Evolutionary conservation across 2,888 invertebrate species (phyloP).

Genomic region (Platycnemis pennipes): DNA sequence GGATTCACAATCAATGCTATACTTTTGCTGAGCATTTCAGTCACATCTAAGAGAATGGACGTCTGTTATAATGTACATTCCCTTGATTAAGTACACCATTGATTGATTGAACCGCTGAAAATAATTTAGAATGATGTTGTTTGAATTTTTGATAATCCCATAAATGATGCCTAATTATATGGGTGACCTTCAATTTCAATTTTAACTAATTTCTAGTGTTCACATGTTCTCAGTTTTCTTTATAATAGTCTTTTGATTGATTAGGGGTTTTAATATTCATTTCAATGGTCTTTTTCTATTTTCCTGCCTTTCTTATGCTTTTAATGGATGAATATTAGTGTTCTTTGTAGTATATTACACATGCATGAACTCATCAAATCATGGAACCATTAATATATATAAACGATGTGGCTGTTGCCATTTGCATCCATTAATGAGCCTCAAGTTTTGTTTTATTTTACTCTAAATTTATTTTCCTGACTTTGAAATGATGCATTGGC

Average conservation of each 20-base stretch:
- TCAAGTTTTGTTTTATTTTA: neutral
- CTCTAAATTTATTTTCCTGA: neutral
- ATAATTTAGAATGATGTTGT: neutral
- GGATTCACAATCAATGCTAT: neutral
- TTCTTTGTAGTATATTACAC: neutral
- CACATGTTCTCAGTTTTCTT: neutral
- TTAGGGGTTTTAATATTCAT: neutral
- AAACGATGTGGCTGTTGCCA: neutral
- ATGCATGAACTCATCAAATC: neutral
- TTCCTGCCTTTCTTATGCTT: neutral
- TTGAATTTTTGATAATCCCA: neutral
- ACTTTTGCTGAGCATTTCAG: neutral
- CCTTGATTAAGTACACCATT: neutral
- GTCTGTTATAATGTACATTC: neutral
- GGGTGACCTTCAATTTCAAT: neutral
- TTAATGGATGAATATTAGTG: neutral
- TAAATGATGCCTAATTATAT: neutral
- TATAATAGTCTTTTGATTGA: neutral
- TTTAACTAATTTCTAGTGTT: neutral
- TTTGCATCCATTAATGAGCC: neutral
- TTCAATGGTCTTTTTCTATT: neutral
- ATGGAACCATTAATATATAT: neutral
- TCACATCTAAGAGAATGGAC: neutral
- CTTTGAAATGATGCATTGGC: neutral
- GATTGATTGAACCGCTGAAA: too few relatives aligned